Conservation (phyloP, 2,113 vertebrate species). For the Zosterops lateralis region DNA sequence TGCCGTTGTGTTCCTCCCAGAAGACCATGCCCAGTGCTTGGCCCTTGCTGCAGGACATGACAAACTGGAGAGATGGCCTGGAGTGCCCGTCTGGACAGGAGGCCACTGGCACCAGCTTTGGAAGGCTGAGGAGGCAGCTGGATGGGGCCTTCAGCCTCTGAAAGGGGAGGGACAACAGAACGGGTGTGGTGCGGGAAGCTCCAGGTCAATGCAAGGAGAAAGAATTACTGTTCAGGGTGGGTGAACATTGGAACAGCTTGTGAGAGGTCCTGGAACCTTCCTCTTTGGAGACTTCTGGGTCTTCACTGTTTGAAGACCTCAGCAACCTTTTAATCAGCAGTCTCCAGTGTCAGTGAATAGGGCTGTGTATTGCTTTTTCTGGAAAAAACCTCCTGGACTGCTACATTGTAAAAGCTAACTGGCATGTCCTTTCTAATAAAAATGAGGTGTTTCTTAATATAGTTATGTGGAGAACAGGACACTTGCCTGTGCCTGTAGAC, state of each 20-base stretch:
- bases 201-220: background rate
- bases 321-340: background rate
- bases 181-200: background rate
- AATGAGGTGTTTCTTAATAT: background rate
- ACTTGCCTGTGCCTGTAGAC: background rate
- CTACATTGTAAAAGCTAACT: background rate
- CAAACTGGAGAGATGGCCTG: background rate
- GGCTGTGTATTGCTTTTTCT: background rate
- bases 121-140: background rate
- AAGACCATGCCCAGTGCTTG: background rate
- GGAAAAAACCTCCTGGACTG: background rate
- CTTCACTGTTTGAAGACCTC: background rate
- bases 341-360: background rate
- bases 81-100: background rate
- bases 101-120: background rate
- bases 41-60: background rate
- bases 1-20: accelerated
- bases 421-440: background rate
- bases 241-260: background rate
- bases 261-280: background rate
- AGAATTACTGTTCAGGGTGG: accelerated
- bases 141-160: background rate
- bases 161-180: background rate
- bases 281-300: background rate
- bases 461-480: background rate